A percentile compares a stretch with the other conserved stretches of the same genome.
Conservation (phyloP, 2,113 vertebrate species). For the Zapus hudsonius region DNA sequence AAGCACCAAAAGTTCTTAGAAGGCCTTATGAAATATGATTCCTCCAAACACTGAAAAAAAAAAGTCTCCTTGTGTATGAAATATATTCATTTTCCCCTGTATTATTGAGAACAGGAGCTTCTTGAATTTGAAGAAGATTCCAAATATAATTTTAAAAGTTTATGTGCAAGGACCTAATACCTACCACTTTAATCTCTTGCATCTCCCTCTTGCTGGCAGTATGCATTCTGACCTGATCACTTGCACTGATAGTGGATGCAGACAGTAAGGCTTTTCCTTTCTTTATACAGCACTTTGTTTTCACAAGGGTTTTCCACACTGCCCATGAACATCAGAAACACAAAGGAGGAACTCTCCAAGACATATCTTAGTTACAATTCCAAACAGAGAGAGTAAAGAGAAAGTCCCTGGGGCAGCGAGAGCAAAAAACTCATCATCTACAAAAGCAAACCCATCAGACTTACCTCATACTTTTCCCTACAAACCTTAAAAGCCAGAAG, state of each 20-base stretch:
- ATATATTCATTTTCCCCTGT: not conserved
- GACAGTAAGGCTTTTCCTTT: not conserved
- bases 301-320: not conserved
- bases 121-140: constrained; percentile 17
- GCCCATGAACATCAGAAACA: not conserved
- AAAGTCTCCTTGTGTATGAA: not conserved
- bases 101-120: not conserved
- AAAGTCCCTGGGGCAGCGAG: too few species aligned
- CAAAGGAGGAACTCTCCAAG: too few species aligned
- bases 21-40: not conserved
- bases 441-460: too few species aligned
- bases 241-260: not conserved
- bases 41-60: not conserved
- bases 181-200: not conserved
- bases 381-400: too few species aligned
- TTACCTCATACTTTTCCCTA: too few species aligned
- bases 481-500: too few species aligned
- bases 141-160: not conserved
- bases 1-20: not conserved
- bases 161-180: not conserved
- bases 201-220: not conserved
- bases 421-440: too few species aligned
- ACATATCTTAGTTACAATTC: too few species aligned
- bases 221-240: not conserved
- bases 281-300: not conserved